Conservation (phyloP, 2,888 invertebrate species). For the Saturnia japonica region DNA sequence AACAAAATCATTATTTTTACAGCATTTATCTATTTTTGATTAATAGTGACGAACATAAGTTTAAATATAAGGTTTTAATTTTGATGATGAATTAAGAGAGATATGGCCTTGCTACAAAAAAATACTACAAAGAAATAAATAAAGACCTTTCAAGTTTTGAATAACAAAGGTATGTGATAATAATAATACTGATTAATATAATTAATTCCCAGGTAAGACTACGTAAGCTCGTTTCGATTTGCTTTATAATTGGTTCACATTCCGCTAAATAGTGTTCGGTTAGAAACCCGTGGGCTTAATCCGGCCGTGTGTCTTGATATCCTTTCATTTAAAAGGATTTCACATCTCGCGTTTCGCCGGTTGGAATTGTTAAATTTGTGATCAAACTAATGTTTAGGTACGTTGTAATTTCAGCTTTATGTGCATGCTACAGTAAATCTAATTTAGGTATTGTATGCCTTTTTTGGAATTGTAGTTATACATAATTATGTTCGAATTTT, state of each 20-base stretch:
- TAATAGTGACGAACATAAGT: no score
- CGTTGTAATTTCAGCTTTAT: background rate
- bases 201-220: slow-evolving; percentile 2
- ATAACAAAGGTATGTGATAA: background rate
- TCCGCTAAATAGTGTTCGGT: slow-evolving; percentile 1
- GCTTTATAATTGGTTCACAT: slow-evolving; percentile 8
- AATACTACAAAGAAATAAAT: no score
- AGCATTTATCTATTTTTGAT: no score
- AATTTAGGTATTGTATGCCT: background rate
- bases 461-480: background rate
- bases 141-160: no score
- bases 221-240: background rate
- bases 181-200: background rate
- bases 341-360: background rate
- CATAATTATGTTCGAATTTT: background rate
- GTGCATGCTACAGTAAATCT: background rate
- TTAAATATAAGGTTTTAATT: no score
- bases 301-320: slow-evolving; percentile 5
- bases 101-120: no score
- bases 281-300: background rate
- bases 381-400: background rate
- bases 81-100: no score
- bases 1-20: no score
- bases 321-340: slow-evolving; percentile 23
- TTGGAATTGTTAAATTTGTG: background rate